phyloP scores from a whole-genome alignment of 2,797 vertebrate species.

The Fringilla coelebs region DNA sequence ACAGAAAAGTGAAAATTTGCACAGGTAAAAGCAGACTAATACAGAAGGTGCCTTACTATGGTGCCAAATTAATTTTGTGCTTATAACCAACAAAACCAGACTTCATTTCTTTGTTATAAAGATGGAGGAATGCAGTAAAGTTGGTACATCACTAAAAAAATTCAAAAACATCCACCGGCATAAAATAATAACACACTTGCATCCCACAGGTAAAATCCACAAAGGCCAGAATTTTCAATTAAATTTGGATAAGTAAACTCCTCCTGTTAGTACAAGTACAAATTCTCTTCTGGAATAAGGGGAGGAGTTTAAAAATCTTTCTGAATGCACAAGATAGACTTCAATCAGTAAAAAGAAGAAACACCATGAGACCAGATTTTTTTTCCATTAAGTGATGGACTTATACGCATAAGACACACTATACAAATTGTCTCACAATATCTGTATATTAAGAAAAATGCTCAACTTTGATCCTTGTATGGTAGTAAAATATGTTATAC shows the following conservation, averaged over 20 bases:
- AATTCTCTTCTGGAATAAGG: background rate
- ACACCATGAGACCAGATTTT: background rate
- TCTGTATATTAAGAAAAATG: background rate
- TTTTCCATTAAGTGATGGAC: background rate
- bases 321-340: background rate
- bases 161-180: accelerated
- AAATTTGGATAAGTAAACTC: background rate
- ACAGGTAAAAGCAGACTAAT: background rate
- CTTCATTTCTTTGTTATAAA: background rate
- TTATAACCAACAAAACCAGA: background rate
- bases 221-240: background rate
- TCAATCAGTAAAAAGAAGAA: background rate
- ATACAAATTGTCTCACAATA: background rate
- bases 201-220: background rate
- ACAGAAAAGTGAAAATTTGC: background rate
- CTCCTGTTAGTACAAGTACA: background rate
- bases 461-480: background rate
- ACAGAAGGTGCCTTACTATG: background rate
- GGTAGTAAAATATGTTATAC: background rate
- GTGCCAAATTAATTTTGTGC: background rate
- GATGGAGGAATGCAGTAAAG: background rate
- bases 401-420: accelerated
- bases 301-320: background rate
- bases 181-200: background rate
- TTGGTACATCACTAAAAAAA: background rate